A percentile compares a stretch with the other conserved stretches of the same genome.
Evolutionary conservation across 2,113 vertebrate species (phyloP).

Genomic region (Dascyllus trimaculatus): DNA sequence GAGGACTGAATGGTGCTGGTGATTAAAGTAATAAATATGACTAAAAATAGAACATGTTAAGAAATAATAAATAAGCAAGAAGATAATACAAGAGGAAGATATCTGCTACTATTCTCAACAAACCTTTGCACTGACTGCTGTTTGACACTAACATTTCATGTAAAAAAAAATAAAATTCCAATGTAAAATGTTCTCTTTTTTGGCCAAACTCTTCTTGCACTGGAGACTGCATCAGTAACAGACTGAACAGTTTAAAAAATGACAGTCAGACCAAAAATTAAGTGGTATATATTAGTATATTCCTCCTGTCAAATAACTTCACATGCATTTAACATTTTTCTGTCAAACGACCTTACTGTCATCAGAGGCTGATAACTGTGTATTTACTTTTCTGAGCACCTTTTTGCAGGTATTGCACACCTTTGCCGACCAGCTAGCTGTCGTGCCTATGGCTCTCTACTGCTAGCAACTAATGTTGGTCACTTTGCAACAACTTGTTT

Average conservation of each 20-base stretch:
- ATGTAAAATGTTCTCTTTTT: too few species aligned
- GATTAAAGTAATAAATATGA: too few species aligned
- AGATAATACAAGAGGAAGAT: background rate
- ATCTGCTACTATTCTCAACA: background rate
- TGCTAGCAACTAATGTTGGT: constrained; percentile 28
- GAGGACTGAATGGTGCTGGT: too few species aligned
- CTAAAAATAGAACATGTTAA: too few species aligned
- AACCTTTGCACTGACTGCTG: background rate
- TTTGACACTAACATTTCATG: background rate
- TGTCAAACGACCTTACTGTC: background rate
- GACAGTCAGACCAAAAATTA: background rate
- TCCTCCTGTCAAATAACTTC: background rate
- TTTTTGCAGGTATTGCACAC: constrained; percentile 8
- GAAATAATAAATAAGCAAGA: too few species aligned
- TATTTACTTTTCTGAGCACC: background rate
- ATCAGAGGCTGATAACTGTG: background rate
- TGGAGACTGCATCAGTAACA: background rate
- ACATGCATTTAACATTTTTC: background rate
- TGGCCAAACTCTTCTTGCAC: too few species aligned
- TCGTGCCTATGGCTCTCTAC: background rate
- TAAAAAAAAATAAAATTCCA: background rate
- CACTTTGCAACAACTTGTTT: constrained; percentile 31
- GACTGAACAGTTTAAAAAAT: background rate
- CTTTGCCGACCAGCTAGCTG: background rate
- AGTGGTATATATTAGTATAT: background rate